Conservation (phyloP, 2,888 invertebrate genomes). For the Arctia plantaginis region DNA sequence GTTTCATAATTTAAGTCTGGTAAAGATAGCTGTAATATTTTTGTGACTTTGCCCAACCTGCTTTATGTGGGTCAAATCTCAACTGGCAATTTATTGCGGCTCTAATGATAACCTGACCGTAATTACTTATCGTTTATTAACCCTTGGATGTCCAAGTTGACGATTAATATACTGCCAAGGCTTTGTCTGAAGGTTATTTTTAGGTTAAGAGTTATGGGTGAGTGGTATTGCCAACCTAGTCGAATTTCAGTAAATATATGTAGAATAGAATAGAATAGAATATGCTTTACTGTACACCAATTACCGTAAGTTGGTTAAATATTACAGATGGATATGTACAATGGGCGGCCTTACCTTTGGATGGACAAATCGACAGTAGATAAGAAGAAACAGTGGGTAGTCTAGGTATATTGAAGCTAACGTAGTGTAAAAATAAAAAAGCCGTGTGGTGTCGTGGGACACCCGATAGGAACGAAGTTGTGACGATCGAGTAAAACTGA, state of each 20-base stretch:
- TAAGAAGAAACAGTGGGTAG: no score
- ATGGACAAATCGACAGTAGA: no score
- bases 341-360: no score
- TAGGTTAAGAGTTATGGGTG: constrained; percentile 11
- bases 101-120: constrained; percentile 56
- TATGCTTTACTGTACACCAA: no score
- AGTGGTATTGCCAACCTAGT: neutral
- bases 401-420: no score
- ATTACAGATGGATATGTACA: no score
- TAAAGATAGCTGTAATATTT: constrained; percentile 48
- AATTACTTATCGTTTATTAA: constrained; percentile 63
- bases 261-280: no score
- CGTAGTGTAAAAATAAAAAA: no score
- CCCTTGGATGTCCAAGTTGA: constrained; percentile 52
- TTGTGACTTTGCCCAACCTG: constrained; percentile 46
- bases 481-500: no score
- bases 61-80: constrained; percentile 61
- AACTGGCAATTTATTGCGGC: constrained; percentile 52
- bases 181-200: constrained; percentile 28
- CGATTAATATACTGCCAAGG: constrained; percentile 45
- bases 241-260: neutral
- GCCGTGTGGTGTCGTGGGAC: no score
- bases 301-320: no score
- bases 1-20: constrained; percentile 25
- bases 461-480: no score